Evolutionary conservation across 1,140 invertebrate species (phyloP).

Genomic region (Paraescarpia echinospica): DNA sequence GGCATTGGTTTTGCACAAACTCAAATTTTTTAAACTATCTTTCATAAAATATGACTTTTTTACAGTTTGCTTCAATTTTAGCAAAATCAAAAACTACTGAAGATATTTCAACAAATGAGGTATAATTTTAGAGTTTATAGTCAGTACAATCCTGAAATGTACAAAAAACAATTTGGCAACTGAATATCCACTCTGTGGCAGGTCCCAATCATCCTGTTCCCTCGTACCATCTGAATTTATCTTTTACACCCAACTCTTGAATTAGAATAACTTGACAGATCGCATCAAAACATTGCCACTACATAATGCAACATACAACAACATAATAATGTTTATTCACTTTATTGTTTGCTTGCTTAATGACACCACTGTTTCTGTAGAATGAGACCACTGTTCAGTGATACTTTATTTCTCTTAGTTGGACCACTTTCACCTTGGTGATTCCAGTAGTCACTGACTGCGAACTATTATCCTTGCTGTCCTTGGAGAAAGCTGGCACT

Average conservation of each 20-base stretch:
- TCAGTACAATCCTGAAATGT: too few relatives aligned
- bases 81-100: too few relatives aligned
- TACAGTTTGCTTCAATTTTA: too few relatives aligned
- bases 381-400: not conserved
- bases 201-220: too few relatives aligned
- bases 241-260: not conserved
- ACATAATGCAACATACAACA: not conserved
- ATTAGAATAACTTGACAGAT: not conserved
- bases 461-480: not conserved
- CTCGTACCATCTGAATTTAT: not conserved
- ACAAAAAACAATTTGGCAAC: too few relatives aligned
- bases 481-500: not conserved
- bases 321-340: not conserved
- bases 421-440: not conserved
- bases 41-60: too few relatives aligned
- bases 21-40: too few relatives aligned
- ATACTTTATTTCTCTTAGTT: not conserved
- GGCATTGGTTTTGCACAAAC: too few relatives aligned
- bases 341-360: not conserved
- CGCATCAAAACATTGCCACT: not conserved
- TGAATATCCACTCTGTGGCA: too few relatives aligned
- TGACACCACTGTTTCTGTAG: not conserved
- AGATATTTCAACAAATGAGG: too few relatives aligned
- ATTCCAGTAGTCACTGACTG: not conserved
- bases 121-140: too few relatives aligned